A percentile compares a stretch with the other conserved stretches of the same genome.
Conservation (phyloP, 2,113 vertebrate species). For the Etheostoma spectabile region DNA sequence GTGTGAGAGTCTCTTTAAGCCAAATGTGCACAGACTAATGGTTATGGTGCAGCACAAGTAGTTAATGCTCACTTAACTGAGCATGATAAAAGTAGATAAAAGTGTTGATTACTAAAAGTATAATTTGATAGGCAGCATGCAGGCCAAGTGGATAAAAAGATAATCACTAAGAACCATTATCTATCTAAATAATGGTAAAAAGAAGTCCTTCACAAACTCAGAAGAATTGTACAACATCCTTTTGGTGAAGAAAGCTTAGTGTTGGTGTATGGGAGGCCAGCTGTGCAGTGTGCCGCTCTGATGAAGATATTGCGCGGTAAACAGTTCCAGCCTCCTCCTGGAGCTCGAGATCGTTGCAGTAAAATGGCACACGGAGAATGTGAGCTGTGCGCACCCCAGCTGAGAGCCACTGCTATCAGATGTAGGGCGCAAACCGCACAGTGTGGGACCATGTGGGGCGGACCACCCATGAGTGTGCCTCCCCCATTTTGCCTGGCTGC, state of each 20-base stretch:
- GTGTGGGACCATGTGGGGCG: slow-evolving; percentile 80
- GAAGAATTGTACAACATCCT: slow-evolving; percentile 41
- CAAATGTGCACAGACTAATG: slow-evolving; percentile 64
- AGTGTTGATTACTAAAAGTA: slow-evolving; percentile 50
- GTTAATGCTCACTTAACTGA: slow-evolving; percentile 71
- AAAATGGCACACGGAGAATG: slow-evolving; percentile 71
- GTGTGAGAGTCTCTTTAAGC: slow-evolving; percentile 72
- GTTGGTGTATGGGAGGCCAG: slow-evolving; percentile 34
- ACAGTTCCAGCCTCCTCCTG: slow-evolving; percentile 62
- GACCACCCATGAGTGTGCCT: slow-evolving; percentile 82
- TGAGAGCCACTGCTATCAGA: slow-evolving; percentile 81
- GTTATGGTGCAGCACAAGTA: slow-evolving; percentile 62
- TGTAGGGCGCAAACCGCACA: slow-evolving; percentile 83
- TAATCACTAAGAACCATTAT: slow-evolving; percentile 45
- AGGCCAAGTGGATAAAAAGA: slow-evolving; percentile 61
- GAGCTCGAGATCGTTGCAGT: slow-evolving; percentile 58
- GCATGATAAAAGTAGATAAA: slow-evolving; percentile 63
- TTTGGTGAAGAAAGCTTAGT: not conserved
- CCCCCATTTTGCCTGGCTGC: slow-evolving; percentile 64
- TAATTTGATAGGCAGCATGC: slow-evolving; percentile 45
- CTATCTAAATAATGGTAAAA: slow-evolving; percentile 24
- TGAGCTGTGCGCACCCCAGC: slow-evolving; percentile 69
- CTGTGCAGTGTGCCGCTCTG: slow-evolving; percentile 36
- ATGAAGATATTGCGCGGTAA: slow-evolving; percentile 60
- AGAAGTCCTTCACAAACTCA: slow-evolving; percentile 26